Base-by-base conservation (phyloP, 2,888 invertebrate genomes). In the Lagria hirta region DNA sequence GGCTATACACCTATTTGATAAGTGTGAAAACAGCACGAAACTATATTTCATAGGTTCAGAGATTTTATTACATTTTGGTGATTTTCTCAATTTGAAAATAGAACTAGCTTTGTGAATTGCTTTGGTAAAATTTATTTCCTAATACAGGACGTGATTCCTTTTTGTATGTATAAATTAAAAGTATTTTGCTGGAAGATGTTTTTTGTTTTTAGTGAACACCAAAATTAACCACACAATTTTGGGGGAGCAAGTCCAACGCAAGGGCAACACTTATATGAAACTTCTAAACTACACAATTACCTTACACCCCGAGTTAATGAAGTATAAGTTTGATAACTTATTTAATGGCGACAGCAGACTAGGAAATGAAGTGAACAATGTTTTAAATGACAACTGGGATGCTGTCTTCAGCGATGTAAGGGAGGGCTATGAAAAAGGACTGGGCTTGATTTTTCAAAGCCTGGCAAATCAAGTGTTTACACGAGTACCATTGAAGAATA, bases 401-500 rank as follows among this genome's bases (percentile, higher is more conserved):
- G 64, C 61, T 4, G 63, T 71, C 1, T 70, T 66, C 45, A 54
- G 55, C 1, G 71, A 71, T 21, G 66, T 86, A 16, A 81, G 84
- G 60, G 74, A 74, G 1, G 79, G 84, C 0, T 86, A 85, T 64
- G 82, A 86, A 55, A 77, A 80, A 43, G 79, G 82, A 5, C 79
- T 86, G 43, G 83, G 83, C 26, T 61, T 78, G 1, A 79, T 85
- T 0, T 86, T 86, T 67, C 73, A 76, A 21, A 77, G 83, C 28
- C 74, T 85, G 7, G 77, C 80, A 0, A 84, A 85, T 59, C 75
- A 80, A 52, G 75, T 86, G 50, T 85, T 86, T 58, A 80, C 78
- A 44, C 80, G 77, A 55, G 79, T 86, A 10, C 82, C 86, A 1
- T 75, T 84, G 63, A 76, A 81, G 52, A 76, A 78, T 53, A 79